Evolutionary conservation across 2,113 vertebrate species (phyloP), one percentile per base, ranked within the genome.

Genomic region (Pseudois nayaur): DNA sequence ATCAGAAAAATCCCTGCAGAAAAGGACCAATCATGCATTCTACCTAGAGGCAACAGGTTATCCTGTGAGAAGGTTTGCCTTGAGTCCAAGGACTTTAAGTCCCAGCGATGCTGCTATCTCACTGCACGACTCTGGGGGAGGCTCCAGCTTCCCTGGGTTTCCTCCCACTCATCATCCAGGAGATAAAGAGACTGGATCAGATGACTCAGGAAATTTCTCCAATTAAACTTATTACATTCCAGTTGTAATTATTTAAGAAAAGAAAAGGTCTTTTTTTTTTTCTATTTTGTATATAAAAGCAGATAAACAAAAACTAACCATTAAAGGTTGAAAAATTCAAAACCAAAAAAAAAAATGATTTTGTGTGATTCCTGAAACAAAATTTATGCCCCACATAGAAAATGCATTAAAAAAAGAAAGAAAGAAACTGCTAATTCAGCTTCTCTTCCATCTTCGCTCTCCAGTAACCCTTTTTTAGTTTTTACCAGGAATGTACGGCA

Each of bases 401-500:
- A 93, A 89, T 84, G 15, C 19, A 62, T 79, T 64, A 2, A 54
- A 27, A 27, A 17, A 23, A 31, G 8, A n/a, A 40, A 43, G 40
- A 43, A 17, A 29, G 36, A 90, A 2, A 31, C 8, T 27, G 31
- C 19, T 60, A 89, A 48, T 81, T 89, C 11, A 45, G 16, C 57
- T 96, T 86, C 10, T 78, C 21, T 86, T 89, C 31, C 23, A 57
- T 87, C 60, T 67, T 96, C 21, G 92, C 6, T 95, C 55, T 76
- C 64, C 31, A 87, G 45, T 89, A 92, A 97, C 89, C 86, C 71
- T 92, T 86, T 45, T 90, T 87, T n/a, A 79, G n/a, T 98, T 97
- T 92, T 97, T 95, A 89, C 71, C 95, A 99, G 98, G 98, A 99
- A 99, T 99, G 99, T 99, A 98, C 97, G 98, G 99, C 99, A 98